A percentile compares a stretch with the other conserved stretches of the same genome.
Evolutionary conservation across 2,113 vertebrate species (phyloP).

Genomic region (Delphinapterus leucas): DNA sequence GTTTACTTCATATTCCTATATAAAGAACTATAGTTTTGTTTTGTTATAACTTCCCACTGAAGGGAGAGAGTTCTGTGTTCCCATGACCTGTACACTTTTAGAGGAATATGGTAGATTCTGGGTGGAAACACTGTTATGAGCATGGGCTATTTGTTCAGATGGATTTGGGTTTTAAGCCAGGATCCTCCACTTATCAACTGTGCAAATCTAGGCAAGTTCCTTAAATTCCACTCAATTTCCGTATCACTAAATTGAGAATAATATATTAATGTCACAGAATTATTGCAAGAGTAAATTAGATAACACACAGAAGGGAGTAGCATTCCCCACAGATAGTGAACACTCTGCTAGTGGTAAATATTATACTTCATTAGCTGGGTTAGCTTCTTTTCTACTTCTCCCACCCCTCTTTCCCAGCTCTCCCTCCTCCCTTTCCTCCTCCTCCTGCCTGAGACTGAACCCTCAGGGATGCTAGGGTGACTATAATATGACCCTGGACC

Average conservation of each 20-base stretch:
- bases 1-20: background rate
- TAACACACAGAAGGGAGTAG: background rate
- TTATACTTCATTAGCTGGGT: background rate
- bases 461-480: background rate
- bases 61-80: background rate
- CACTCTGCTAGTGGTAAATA: background rate
- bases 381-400: background rate
- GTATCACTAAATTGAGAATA: background rate
- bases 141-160: background rate
- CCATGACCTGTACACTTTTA: background rate
- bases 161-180: background rate
- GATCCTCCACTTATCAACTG: background rate
- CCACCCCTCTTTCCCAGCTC: background rate
- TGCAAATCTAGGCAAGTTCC: background rate
- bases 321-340: background rate
- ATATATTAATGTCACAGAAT: background rate
- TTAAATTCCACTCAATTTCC: background rate
- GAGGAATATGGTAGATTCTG: background rate
- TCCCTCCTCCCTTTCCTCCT: background rate
- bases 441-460: background rate
- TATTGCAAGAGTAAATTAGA: background rate
- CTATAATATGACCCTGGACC: background rate
- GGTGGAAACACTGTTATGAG: background rate
- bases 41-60: background rate
- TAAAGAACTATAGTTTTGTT: background rate